A percentile compares a stretch with the other conserved stretches of the same genome.
These are phyloP conservation scores for Biston stratarius DNA, from an alignment of 2,888 invertebrate species.

Conservation along the genomic window DNA sequence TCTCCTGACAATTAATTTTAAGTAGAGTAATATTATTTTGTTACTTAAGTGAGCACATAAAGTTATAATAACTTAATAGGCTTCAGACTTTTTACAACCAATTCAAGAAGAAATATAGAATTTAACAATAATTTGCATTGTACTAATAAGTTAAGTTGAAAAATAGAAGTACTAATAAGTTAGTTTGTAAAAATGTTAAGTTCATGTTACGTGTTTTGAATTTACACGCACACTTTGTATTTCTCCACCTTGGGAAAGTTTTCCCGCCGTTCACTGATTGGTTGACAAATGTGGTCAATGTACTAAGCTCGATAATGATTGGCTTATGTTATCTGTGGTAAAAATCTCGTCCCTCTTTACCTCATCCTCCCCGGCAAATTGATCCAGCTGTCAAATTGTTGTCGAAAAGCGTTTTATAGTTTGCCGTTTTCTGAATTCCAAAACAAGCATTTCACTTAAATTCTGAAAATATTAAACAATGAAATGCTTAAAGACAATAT, in stretches of 20 bases:
- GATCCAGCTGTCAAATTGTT: conserved; percentile 23
- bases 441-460: neutral
- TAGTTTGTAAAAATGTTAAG: too few species aligned
- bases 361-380: conserved; percentile 22
- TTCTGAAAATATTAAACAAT: conserved; percentile 52
- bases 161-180: too few species aligned
- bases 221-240: conserved; percentile 13
- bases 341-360: conserved; percentile 39
- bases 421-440: conserved; percentile 5
- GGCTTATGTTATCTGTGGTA: conserved; percentile 22
- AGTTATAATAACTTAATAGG: too few species aligned
- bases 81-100: too few species aligned
- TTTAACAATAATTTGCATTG: too few species aligned
- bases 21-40: too few species aligned
- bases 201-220: conserved; percentile 11
- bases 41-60: too few species aligned
- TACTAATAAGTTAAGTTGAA: too few species aligned
- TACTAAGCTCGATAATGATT: conserved; percentile 18
- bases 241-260: conserved; percentile 1
- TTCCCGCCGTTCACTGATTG: conserved; percentile 26
- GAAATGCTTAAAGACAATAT: conserved; percentile 68
- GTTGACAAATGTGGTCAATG: neutral
- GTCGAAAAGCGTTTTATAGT: neutral
- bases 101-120: too few species aligned
- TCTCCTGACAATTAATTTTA: too few species aligned